Base-by-base conservation (phyloP, 2,888 invertebrate genomes). In the Gryllus longicercus region DNA sequence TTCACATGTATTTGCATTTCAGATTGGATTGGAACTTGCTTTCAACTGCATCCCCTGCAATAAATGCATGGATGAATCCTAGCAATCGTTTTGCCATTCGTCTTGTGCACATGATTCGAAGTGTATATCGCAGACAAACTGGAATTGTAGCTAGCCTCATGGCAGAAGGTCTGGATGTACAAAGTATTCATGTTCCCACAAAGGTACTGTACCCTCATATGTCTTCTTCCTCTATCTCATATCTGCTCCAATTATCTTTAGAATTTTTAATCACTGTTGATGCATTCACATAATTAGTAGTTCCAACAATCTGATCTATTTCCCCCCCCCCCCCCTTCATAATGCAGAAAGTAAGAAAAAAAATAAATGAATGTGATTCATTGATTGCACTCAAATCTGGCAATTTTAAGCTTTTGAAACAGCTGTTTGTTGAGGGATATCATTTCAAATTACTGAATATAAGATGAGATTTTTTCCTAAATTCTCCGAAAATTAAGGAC, bases 51-150 rank as follows among this genome's bases (percentile, higher is more conserved):
- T 96, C 97, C 0, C 98, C 98, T 0, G 96, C 97, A 0, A 98
- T 98, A 84, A 97, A 97, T 85, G 97, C 98, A 1, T 98, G 98
- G 98, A 94, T 98, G 93, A 97, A 97, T 89, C 97, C 98, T 0
- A 93, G 95, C 86, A 97, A 97, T 88, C 91, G 96, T 23, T 91
- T 98, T 82, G 95, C 96, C 78, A 94, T 95, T 82, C 91, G 95
- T 83, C 93, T 95, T 78, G 94, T 95, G 51, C 92, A 94, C 80
- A 90, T 97, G 89, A 91, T 95, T 84, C 90, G 95, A 75, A 93
- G 93, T 2, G 91, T 95, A 88, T 95, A 95, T 82, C 90, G 94
- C 77, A 89, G 96, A 80, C 92, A 94, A 50, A 94, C 95, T 4
- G 95, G 96, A 23, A 94, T 96, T 18, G 94, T 97, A 81, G 97